Conservation (phyloP, 2,797 vertebrate genomes). For the Lepidocolaptes lacrymiger region DNA sequence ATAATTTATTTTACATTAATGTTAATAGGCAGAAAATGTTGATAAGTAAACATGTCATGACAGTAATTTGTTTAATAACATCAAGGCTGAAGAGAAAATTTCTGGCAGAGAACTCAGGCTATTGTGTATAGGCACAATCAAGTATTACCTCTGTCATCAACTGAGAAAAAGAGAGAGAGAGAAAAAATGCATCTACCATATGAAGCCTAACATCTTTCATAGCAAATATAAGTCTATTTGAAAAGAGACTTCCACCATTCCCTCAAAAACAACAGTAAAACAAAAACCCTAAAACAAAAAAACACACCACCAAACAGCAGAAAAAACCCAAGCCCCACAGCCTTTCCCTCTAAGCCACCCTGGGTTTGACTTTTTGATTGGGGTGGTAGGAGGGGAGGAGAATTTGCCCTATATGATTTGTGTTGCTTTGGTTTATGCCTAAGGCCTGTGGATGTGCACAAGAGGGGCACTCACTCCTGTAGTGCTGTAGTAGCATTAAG, state of each 20-base stretch:
- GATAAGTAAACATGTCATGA: background rate
- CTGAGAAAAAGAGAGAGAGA: background rate
- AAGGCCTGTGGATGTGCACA: background rate
- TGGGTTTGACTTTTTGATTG: background rate
- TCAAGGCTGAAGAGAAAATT: background rate
- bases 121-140: background rate
- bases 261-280: background rate
- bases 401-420: background rate
- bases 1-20: background rate
- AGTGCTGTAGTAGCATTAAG: background rate
- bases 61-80: background rate
- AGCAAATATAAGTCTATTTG: background rate
- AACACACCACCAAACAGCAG: too few species aligned
- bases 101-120: background rate
- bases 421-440: background rate
- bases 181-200: background rate
- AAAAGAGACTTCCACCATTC: background rate
- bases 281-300: background rate
- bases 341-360: background rate
- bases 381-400: background rate
- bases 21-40: background rate
- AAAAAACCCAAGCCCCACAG: fast-evolving
- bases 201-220: background rate
- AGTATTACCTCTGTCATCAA: background rate
- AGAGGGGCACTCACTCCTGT: background rate